A percentile compares a stretch with the other conserved stretches of the same genome.
phyloP scores from a whole-genome alignment of 2,113 vertebrate species.

The Thryonomys swinderianus region DNA sequence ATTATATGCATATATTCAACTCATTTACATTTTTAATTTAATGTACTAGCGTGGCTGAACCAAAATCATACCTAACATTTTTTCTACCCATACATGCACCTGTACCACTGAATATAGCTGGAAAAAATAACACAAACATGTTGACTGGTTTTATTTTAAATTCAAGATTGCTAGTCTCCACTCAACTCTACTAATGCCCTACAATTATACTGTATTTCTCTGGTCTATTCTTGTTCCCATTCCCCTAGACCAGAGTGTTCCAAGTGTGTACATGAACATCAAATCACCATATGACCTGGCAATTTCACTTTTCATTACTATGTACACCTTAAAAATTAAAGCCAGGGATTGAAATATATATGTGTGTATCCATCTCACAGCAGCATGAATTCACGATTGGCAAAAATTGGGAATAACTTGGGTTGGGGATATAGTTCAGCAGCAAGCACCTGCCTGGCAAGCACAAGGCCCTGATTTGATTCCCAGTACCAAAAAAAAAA shows the following conservation, averaged over 20 bases:
- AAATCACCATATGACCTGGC: background rate
- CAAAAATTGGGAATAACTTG: background rate
- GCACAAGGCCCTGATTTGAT: too few relatives aligned
- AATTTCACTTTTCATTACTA: background rate
- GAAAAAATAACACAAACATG: background rate
- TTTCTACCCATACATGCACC: background rate
- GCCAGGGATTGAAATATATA: background rate
- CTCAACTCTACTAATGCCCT: background rate
- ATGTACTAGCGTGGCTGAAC: background rate
- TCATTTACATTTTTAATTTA: slow-evolving; percentile 6
- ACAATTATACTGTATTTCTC: background rate
- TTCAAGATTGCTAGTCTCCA: background rate
- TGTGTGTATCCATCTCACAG: background rate
- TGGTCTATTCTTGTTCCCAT: background rate
- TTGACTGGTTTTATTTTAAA: slow-evolving; percentile 43
- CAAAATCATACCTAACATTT: background rate
- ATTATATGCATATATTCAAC: background rate
- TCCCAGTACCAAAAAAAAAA: too few relatives aligned
- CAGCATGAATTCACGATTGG: background rate
- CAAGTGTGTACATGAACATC: background rate
- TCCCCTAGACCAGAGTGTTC: background rate
- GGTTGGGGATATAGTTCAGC: too few relatives aligned
- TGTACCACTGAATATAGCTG: background rate
- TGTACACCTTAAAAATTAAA: slow-evolving; percentile 30
- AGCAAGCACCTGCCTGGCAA: too few relatives aligned